These are phyloP conservation scores for Argyra leucocephala DNA, from an alignment of 2,888 invertebrate genomes.

Conservation along the genomic window DNA sequence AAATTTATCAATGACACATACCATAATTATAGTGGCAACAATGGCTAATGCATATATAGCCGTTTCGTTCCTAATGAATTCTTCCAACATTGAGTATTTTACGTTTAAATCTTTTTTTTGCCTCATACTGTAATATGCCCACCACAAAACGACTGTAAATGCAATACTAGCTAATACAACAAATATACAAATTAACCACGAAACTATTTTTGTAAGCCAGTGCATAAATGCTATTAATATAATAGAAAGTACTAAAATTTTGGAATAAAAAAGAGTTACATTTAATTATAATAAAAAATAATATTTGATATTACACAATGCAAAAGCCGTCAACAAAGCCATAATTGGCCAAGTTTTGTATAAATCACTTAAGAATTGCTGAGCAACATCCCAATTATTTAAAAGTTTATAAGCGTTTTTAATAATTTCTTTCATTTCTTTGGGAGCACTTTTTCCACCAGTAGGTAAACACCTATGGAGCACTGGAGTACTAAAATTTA, in stretches of 20 bases:
- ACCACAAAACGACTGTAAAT: slow-evolving; percentile 76
- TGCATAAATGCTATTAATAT: slow-evolving; percentile 75
- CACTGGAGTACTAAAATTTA: slow-evolving; percentile 54
- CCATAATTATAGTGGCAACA: slow-evolving; percentile 77
- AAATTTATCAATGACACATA: slow-evolving; percentile 44
- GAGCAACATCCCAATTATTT: slow-evolving; percentile 80
- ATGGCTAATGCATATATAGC: slow-evolving; percentile 79
- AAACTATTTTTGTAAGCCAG: slow-evolving; percentile 70
- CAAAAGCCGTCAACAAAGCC: slow-evolving; percentile 65
- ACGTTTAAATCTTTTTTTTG: slow-evolving; percentile 34
- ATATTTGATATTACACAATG: slow-evolving; percentile 63
- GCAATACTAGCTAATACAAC: slow-evolving; percentile 67
- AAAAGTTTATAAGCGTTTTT: slow-evolving; percentile 68
- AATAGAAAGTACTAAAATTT: slow-evolving; percentile 72
- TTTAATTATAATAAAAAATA: not conserved
- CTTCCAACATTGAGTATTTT: slow-evolving; percentile 51
- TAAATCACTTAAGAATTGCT: slow-evolving; percentile 79
- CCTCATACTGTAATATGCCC: slow-evolving; percentile 71
- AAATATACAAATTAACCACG: slow-evolving; percentile 77
- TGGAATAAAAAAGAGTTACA: slow-evolving; percentile 24
- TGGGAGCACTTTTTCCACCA: slow-evolving; percentile 56
- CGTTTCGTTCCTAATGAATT: slow-evolving; percentile 74
- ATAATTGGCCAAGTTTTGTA: slow-evolving; percentile 83
- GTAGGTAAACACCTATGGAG: slow-evolving; percentile 81
- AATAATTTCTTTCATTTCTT: slow-evolving; percentile 45